Percentiles rank a stretch among this genome's conserved stretches.
These are phyloP conservation scores for Brassicogethes aeneus DNA, from an alignment of 2,888 invertebrate species.

Conservation along the genomic window DNA sequence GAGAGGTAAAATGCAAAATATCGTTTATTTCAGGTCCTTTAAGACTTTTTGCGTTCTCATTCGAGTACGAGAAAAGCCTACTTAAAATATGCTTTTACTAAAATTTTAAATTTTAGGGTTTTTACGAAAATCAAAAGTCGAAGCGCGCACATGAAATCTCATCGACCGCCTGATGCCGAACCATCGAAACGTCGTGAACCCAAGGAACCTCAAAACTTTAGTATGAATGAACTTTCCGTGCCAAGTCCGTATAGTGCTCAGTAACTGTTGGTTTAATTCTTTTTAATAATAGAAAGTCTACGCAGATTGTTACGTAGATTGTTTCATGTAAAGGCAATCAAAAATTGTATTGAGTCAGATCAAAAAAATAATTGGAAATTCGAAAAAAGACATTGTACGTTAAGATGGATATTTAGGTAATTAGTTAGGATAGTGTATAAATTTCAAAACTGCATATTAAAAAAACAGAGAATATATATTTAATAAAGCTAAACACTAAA, in stretches of 20 bases:
- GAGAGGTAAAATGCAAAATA: too few species aligned
- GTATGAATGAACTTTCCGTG: slow-evolving; percentile 35
- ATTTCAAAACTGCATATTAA: slow-evolving; percentile 37
- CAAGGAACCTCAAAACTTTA: slow-evolving; percentile 16
- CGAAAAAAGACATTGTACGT: slow-evolving; percentile 20
- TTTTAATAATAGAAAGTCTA: slow-evolving; percentile 8
- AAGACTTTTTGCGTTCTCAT: too few species aligned
- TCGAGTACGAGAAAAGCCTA: too few species aligned
- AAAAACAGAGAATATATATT: slow-evolving; percentile 40
- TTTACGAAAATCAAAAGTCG: slow-evolving; percentile 98
- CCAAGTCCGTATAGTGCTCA: slow-evolving; percentile 39
- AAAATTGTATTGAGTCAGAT: slow-evolving; percentile 31
- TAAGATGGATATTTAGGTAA: slow-evolving; percentile 8
- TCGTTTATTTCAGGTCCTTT: too few species aligned
- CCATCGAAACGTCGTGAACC: slow-evolving; percentile 33
- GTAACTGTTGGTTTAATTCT: slow-evolving; percentile 19
- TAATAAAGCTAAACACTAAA: slow-evolving; percentile 39
- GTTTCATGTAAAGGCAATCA: slow-evolving; percentile 34
- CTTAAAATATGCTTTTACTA: too few species aligned
- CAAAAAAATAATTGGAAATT: slow-evolving; percentile 24
- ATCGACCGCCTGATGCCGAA: slow-evolving; percentile 83
- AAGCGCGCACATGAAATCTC: slow-evolving; percentile 99
- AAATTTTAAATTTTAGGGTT: too few species aligned
- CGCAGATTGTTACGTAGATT: slow-evolving; percentile 9
- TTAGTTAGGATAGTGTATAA: slow-evolving; percentile 29